Base-by-base conservation (phyloP, 2,888 invertebrate species). In the Platycheirus albimanus region DNA sequence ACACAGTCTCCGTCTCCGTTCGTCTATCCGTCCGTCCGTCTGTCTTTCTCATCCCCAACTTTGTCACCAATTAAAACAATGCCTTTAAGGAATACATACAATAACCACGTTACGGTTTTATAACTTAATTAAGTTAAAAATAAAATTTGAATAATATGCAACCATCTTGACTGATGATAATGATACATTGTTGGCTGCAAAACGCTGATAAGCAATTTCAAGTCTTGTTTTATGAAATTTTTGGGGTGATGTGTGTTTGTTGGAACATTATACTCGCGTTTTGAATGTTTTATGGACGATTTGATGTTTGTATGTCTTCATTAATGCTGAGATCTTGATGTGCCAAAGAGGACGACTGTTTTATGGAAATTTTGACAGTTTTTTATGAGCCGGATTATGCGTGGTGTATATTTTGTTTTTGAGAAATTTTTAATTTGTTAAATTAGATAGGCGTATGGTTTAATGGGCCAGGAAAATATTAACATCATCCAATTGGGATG, bases 51-150 rank as follows among this genome's bases (percentile, higher is more conserved):
- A 66, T 61, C 70, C 47, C 43, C 45, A 17, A 41, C 49, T 49
- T 36, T 83, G 83, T 77, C 69, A 74, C 72, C 83, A 83, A 78
- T 83, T 83, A 83, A 83, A 83, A 74, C 64, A 78, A 83, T 83
- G 77, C 77, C 72, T 67, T 67, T n/a, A 54, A 24, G 1, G 4
- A 17, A 6, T n/a, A 36, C 1, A 33, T 52, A 61, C 52, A 63
- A 69, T 56, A 77, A 72, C 77, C 28, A 28, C 61, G 83, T 67
- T 83, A 77, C 72, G 83, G 77, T 78, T 83, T 83, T 78, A 83
- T 78, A 69, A 64, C 78, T 83, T 83, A 77, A 83, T 83, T 83
- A 78, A 63, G 61, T 64, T 75, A 67, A 19, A 51, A 66, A 74
- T 67, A 4, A 51, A 66, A 74, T 74, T 79, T 79, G 52, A 74